Base-by-base conservation (phyloP, 2,797 vertebrate species). In the Tragopan temminckii region DNA sequence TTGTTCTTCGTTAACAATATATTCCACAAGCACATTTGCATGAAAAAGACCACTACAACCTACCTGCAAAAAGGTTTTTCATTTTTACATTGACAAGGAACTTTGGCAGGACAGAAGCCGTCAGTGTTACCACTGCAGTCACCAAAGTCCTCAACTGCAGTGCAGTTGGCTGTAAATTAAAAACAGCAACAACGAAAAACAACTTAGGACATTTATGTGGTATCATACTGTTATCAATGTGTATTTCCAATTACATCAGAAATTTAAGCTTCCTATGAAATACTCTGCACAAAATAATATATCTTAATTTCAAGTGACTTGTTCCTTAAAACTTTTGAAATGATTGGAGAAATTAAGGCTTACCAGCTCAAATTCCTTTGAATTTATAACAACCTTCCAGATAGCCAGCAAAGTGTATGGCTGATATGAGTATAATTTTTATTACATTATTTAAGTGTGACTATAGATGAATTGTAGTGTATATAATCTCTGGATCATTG, bases 31-130 rank as follows among this genome's bases (percentile, higher is more conserved):
- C 9, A 18, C 58, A 59, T 20, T 93, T 85, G 58, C 61, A 52
- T 4, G 27, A 52, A 42, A 42, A 29, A 63, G 38, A 43, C 55
- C 11, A 21, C 52, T 77, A 92, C 57, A 55, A 19, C 89, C 88
- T 97, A 98, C 97, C 94, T 97, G 97, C 96, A 97, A 83, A 97
- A 97, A 81, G 95, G 92, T 14, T 74, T 7, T 93, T 42, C 62
- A 58, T 92, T 68, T 91, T 96, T 97, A 82, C 97, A 98, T 48
- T 85, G 69, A 66, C 97, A 98, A 58, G 40, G 1, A 88, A 96
- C 71, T 53, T 11, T 20, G 4, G 4, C 3, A 55, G 97, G 97
- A 82, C 97, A 98, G 95, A 97, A 98, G 43, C 14, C 27, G 19
- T 12, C 3, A 45, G 24, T 4, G 35, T 91, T 31, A 57, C 55